Conservation (phyloP, 2,888 invertebrate genomes). For the Oxystoma pomonae region DNA sequence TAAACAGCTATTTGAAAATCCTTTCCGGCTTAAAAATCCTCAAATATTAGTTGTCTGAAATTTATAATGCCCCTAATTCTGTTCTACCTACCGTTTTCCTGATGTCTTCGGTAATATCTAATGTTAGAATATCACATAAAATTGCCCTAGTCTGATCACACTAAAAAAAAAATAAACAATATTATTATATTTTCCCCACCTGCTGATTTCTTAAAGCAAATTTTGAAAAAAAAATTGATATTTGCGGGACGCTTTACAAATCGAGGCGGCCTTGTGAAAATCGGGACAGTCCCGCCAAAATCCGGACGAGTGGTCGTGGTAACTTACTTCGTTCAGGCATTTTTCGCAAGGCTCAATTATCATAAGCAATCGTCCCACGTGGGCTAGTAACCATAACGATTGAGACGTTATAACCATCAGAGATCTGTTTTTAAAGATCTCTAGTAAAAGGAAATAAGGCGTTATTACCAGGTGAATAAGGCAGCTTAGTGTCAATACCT, state of each 20-base stretch:
- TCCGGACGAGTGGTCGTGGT: too few species aligned
- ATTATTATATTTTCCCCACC: not conserved
- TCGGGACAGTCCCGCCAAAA: too few species aligned
- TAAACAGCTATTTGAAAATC: too few species aligned
- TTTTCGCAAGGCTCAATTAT: conserved; percentile 31
- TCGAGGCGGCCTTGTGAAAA: too few species aligned
- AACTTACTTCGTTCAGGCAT: conserved; percentile 31
- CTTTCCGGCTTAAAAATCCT: too few species aligned
- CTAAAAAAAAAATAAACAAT: conserved; percentile 21
- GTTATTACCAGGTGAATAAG: conserved; percentile 31
- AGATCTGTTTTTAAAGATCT: conserved; percentile 26
- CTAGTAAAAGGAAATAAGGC: conserved; percentile 29
- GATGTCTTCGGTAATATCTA: conserved; percentile 24
- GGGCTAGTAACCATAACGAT: conserved; percentile 24
- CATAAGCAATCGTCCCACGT: conserved; percentile 28
- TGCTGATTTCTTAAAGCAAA: too few species aligned
- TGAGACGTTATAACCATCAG: conserved; percentile 39
- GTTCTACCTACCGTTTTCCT: conserved; percentile 27
- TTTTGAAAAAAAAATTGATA: too few species aligned
- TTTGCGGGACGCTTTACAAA: too few species aligned
- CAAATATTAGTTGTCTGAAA: too few species aligned
- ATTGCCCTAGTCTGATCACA: conserved; percentile 22
- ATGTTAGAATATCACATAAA: conserved; percentile 22
- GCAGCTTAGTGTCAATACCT: conserved; percentile 30
- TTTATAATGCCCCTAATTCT: too few species aligned